Evolutionary conservation across 2,113 vertebrate genomes (phyloP).

Genomic region (Neolamprologus variostigma): DNA sequence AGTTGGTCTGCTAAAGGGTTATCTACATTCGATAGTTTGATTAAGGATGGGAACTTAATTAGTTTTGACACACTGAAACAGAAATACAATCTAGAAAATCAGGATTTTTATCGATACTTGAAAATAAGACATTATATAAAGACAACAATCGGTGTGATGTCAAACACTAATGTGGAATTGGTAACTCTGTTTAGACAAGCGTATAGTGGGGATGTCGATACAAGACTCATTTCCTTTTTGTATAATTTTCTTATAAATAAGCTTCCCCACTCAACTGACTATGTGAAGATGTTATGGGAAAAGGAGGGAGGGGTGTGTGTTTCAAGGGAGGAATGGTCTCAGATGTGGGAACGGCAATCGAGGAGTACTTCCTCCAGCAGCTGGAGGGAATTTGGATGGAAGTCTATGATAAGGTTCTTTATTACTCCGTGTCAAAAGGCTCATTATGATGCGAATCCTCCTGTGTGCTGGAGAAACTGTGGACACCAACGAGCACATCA

Average conservation of each 20-base stretch:
- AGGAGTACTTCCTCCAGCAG: not conserved
- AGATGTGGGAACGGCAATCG: not conserved
- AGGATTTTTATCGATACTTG: not conserved
- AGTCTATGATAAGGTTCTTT: not conserved
- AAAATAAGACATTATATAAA: not conserved
- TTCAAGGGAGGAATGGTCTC: accelerated
- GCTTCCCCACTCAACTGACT: not conserved
- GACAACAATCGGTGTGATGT: not conserved
- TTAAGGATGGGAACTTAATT: not conserved
- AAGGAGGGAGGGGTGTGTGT: accelerated
- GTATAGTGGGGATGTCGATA: accelerated
- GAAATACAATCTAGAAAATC: not conserved
- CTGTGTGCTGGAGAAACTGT: accelerated
- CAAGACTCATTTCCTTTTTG: not conserved
- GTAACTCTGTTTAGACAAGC: not conserved
- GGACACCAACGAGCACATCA: not conserved
- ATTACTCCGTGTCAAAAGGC: not conserved
- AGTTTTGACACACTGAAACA: not conserved
- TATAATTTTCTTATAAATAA: not conserved
- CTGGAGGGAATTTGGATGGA: not conserved
- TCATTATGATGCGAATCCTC: not conserved
- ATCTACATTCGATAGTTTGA: no score
- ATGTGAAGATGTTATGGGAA: not conserved
- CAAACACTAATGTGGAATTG: not conserved
- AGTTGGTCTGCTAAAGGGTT: not conserved